phyloP scores from a whole-genome alignment of 1,140 invertebrate genomes.

The Leptestheria dahalacensis region DNA sequence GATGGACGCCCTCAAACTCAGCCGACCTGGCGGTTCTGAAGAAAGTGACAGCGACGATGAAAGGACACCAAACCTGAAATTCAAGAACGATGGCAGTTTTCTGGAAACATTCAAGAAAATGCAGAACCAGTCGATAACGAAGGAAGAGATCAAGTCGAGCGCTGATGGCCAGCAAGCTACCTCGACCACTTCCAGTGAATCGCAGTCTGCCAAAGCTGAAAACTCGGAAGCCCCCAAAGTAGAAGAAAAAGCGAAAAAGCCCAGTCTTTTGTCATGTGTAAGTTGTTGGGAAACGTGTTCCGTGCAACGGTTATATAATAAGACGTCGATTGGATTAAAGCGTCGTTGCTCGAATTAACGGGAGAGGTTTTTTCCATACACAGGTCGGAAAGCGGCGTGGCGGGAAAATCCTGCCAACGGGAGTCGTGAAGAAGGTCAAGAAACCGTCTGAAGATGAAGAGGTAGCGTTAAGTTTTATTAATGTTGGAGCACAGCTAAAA shows the following conservation, averaged over 20 bases:
- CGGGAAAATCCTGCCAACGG: conserved; percentile 70
- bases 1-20: neutral
- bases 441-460: conserved; percentile 15
- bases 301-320: neutral
- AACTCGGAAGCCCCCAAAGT: neutral
- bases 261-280: conserved; percentile 8
- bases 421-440: conserved; percentile 70
- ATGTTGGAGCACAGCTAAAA: neutral
- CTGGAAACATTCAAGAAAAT: conserved; percentile 79
- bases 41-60: conserved; percentile 15
- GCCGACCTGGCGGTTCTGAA: conserved; percentile 5
- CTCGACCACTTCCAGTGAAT: too few species aligned
- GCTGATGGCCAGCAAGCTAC: neutral
- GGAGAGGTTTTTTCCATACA: conserved; percentile 14
- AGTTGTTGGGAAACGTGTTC: neutral
- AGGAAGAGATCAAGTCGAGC: neutral
- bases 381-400: conserved; percentile 68
- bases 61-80: conserved; percentile 33
- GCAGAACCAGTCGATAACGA: conserved; percentile 38
- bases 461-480: conserved; percentile 16
- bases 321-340: too few species aligned
- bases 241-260: neutral
- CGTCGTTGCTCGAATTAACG: conserved; percentile 11
- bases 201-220: conserved; percentile 20
- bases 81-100: conserved; percentile 74